A percentile compares a stretch with the other conserved stretches of the same genome.
phyloP scores from a whole-genome alignment of 1,140 invertebrate species.

The Carcinoscorpius rotundicauda region DNA sequence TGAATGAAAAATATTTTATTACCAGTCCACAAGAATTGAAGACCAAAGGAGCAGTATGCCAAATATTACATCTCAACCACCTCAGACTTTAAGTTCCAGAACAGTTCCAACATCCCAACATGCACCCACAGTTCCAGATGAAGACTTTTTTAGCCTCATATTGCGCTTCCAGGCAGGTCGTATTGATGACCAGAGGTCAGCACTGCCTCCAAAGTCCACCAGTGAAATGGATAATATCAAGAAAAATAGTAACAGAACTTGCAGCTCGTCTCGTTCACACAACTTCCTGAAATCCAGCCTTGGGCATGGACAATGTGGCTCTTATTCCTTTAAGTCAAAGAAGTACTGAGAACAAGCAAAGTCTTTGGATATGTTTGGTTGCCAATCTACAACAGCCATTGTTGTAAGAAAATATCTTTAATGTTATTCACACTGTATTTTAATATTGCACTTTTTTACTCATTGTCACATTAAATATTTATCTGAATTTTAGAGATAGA shows the following conservation, averaged over 20 bases:
- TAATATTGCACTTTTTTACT: too few species aligned
- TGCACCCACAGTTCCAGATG: slow-evolving; percentile 75
- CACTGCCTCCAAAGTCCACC: slow-evolving; percentile 15
- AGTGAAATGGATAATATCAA: neutral
- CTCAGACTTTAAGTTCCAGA: neutral
- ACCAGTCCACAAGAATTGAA: slow-evolving; percentile 68
- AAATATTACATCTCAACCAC: neutral
- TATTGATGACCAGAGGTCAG: slow-evolving; percentile 79
- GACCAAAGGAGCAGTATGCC: slow-evolving; percentile 63
- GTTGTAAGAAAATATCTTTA: too few species aligned
- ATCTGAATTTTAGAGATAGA: too few species aligned
- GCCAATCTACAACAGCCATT: too few species aligned
- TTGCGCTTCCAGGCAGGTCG: slow-evolving; percentile 83
- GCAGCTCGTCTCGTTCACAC: neutral
- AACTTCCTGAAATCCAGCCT: neutral
- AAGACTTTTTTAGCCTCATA: slow-evolving; percentile 90
- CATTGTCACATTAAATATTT: too few species aligned
- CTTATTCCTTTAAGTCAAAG: neutral
- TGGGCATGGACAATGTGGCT: neutral
- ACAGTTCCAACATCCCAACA: slow-evolving; percentile 17
- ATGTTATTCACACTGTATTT: too few species aligned
- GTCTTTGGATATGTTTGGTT: too few species aligned
- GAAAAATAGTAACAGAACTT: neutral
- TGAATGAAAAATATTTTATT: neutral
- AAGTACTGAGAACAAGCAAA: too few species aligned